Percentiles rank a stretch among this genome's conserved stretches.
Evolutionary conservation across 2,113 vertebrate species (phyloP).

Genomic region (Campylomormyrus tamandua): DNA sequence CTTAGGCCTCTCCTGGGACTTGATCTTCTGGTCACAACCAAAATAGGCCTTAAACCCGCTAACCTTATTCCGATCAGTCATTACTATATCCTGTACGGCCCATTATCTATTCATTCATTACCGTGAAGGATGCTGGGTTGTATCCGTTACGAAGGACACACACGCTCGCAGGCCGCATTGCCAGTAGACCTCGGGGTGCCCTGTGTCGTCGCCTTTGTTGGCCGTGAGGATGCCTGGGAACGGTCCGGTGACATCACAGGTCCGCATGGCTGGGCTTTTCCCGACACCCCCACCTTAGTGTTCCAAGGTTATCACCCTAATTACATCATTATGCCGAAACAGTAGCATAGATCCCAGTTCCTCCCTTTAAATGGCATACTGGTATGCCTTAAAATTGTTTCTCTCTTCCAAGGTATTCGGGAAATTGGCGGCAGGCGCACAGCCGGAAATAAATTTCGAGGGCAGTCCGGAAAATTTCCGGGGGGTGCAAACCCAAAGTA

Average conservation of each 20-base stretch:
- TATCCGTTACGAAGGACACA: background rate
- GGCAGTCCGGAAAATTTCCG: background rate
- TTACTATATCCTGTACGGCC: background rate
- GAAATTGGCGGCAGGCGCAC: background rate
- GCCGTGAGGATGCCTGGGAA: background rate
- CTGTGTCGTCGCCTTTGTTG: background rate
- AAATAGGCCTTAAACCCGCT: background rate
- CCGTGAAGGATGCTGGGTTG: background rate
- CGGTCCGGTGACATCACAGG: background rate
- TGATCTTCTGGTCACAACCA: background rate
- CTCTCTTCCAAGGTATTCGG: background rate
- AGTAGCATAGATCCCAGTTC: conserved; percentile 50
- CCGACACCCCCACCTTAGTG: conserved; percentile 55
- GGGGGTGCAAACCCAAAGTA: background rate
- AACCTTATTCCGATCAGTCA: background rate
- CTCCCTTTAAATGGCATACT: conserved; percentile 22
- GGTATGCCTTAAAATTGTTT: background rate
- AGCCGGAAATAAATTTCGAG: background rate
- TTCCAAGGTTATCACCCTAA: conserved; percentile 60
- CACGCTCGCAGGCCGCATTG: background rate
- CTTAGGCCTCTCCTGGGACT: background rate
- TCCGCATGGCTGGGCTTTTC: conserved; percentile 32
- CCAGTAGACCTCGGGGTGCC: background rate
- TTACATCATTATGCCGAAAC: conserved; percentile 59
- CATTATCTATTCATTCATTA: background rate